phyloP scores from a whole-genome alignment of 2,797 vertebrate species.

The Ambastaia sidthimunki region DNA sequence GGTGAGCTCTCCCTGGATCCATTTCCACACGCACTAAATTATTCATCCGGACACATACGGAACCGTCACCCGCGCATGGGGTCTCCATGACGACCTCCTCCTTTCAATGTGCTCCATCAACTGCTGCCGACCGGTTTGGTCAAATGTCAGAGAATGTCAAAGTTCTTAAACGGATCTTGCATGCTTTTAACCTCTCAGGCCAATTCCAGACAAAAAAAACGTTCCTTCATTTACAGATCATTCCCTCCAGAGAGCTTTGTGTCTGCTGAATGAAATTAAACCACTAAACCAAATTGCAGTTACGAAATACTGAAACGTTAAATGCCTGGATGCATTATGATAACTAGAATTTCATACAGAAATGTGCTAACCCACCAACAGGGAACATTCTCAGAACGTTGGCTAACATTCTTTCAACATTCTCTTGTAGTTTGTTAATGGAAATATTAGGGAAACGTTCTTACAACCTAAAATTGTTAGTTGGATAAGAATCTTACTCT shows the following conservation, averaged over 20 bases:
- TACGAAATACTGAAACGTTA: not conserved
- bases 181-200: constrained; percentile 35
- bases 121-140: constrained; percentile 65
- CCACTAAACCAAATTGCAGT: not conserved
- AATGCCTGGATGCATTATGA: not conserved
- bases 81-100: constrained; percentile 84
- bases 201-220: constrained; percentile 21
- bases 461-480: no score
- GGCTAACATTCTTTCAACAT: no score
- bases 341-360: not conserved
- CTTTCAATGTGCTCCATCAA: constrained; percentile 64
- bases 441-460: no score
- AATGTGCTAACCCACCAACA: not conserved
- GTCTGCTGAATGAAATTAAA: constrained; percentile 10
- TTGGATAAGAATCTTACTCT: not conserved
- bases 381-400: no score
- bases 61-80: constrained; percentile 74
- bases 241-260: constrained; percentile 2
- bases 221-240: constrained; percentile 32
- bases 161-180: constrained; percentile 44
- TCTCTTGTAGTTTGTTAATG: no score
- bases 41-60: constrained; percentile 77
- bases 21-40: constrained; percentile 79
- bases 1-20: constrained; percentile 43
- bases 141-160: constrained; percentile 59